Base-by-base conservation (phyloP, 1,140 invertebrate species). In the Drosophila pallidifrons region DNA sequence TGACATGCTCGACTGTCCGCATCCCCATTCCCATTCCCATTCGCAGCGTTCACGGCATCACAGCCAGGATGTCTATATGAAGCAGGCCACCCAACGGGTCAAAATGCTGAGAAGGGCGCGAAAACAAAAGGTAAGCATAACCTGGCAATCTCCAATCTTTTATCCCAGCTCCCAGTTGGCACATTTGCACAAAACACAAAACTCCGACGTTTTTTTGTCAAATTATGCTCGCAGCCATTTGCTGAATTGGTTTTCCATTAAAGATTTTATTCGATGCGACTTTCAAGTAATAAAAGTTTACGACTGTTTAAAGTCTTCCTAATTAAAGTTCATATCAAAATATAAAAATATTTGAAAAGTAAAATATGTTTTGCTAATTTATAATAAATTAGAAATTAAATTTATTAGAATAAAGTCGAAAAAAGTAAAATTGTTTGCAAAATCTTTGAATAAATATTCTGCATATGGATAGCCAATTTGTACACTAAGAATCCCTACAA, bases 51-150 rank as follows among this genome's bases (percentile, higher is more conserved):
- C 43, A 30, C 46, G 51, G 5, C 64, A 68, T 15, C 72, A 81
- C 46, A 85, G 86, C 61, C 79, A 88, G 69, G 91, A 92, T 70
- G 78, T 91, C 59, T 92, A 92, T 51, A 90, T 91, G 89, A 92
- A 92, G 68, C 91, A 92, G 72, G 91, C 91, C 25, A 91, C 89
- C 32, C 85, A 91, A 43, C 77, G 91, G 15, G 87, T 91, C 49
- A 92, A 92, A 81, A 81, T 92, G 86, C 64, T 92, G 69, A 70
- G 91, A n/a, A 82, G 88, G 61, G 88, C 91, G 55, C 79, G 91
- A 49, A 92, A 92, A 79, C 91, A 92, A 80, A 92, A 92, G 91
- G 91, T 92, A 77, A 75, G 79, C 82, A 71, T 64, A 70, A 79
- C n/a, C 51, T 54, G 13, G 3, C 5, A 32, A 25, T 25, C 25